A percentile compares a stretch with the other conserved stretches of the same genome.
Conservation (phyloP, 2,113 vertebrate species). For the Synchiropus splendidus region DNA sequence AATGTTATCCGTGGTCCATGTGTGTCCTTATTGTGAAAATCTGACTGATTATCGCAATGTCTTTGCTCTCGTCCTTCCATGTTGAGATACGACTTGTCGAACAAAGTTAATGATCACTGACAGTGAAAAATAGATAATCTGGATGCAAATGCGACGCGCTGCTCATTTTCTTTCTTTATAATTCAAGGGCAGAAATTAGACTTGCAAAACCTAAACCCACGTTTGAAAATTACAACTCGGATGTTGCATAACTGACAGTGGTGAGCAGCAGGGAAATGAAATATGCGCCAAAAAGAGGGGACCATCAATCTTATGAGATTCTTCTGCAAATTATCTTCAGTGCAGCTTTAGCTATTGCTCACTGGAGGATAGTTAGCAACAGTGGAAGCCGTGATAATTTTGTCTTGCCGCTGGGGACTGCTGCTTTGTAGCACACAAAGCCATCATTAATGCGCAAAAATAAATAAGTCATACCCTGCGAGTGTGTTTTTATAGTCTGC, state of each 20-base stretch:
- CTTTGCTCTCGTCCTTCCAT: conserved; percentile 15
- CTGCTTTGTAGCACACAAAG: conserved; percentile 21
- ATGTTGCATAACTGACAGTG: conserved; percentile 36
- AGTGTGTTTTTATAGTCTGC: too few relatives aligned
- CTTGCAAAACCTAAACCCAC: conserved; percentile 58
- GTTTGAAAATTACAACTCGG: conserved; percentile 42
- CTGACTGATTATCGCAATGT: not conserved
- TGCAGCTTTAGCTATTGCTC: conserved; percentile 30
- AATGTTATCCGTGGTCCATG: too few relatives aligned
- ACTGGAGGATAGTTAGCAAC: conserved; percentile 42
- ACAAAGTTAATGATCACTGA: conserved; percentile 46
- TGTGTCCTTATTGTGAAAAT: too few relatives aligned
- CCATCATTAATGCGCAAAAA: conserved; percentile 8
- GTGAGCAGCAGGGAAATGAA: conserved; percentile 58
- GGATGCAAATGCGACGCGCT: conserved; percentile 43
- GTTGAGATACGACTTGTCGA: conserved; percentile 33
- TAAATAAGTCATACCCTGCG: too few relatives aligned
- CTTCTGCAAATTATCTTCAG: conserved; percentile 38
- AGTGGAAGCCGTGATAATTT: too few relatives aligned
- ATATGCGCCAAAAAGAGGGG: conserved; percentile 40
- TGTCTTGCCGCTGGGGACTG: conserved; percentile 4
- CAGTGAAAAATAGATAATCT: conserved; percentile 45
- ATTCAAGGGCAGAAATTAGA: conserved; percentile 62
- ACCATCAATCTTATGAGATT: conserved; percentile 52
- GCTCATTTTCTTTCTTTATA: conserved; percentile 48